A percentile compares a stretch with the other conserved stretches of the same genome.
phyloP scores from a whole-genome alignment of 2,888 invertebrate species.

The Lomographa bimaculata region DNA sequence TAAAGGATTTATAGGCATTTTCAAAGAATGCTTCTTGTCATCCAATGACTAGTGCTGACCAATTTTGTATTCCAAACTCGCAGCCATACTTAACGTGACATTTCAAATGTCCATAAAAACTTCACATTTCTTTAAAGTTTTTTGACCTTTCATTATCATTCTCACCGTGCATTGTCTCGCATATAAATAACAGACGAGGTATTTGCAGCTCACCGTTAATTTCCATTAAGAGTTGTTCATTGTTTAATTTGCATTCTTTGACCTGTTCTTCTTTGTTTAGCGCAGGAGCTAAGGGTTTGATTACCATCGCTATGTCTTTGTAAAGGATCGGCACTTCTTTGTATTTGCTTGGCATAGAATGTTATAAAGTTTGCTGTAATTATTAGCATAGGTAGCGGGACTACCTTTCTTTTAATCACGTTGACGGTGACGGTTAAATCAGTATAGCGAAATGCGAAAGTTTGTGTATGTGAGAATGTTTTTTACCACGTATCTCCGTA shows the following conservation, averaged over 20 bases:
- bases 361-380: no score
- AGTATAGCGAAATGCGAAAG: no score
- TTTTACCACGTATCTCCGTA: no score
- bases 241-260: constrained; percentile 22
- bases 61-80: constrained; percentile 20
- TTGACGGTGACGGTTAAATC: no score
- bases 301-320: constrained; percentile 2
- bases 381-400: no score
- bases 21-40: neutral
- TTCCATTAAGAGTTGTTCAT: constrained; percentile 17
- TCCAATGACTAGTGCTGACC: constrained; percentile 1
- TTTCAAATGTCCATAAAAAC: constrained; percentile 25
- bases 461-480: no score
- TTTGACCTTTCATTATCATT: constrained; percentile 34
- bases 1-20: no score
- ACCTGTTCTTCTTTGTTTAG: constrained; percentile 14
- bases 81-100: constrained; percentile 15
- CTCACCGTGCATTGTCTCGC: constrained; percentile 21
- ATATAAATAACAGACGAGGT: constrained; percentile 27
- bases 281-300: constrained; percentile 8
- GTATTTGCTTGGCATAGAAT: constrained; percentile 7
- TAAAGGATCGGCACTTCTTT: neutral
- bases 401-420: no score
- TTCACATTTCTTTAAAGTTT: constrained; percentile 26
- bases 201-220: constrained; percentile 25